phyloP scores from a whole-genome alignment of 2,113 vertebrate genomes.

The Ammodytes dubius region DNA sequence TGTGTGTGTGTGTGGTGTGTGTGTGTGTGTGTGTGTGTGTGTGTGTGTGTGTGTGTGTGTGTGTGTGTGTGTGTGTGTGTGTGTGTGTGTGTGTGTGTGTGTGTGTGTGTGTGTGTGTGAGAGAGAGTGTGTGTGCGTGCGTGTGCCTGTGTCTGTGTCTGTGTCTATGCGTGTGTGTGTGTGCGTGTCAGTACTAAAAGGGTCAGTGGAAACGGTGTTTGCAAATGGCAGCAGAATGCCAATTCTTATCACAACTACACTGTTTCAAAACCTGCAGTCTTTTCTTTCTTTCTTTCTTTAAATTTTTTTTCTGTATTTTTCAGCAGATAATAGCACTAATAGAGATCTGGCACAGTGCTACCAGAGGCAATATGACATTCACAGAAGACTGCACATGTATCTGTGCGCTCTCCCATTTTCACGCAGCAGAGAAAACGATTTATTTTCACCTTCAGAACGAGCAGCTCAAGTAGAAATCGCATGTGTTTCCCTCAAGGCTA shows the following conservation, averaged over 20 bases:
- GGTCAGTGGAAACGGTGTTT: conserved; percentile 43
- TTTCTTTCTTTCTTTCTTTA: background rate
- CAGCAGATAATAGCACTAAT: background rate
- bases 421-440: conserved; percentile 15
- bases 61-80: too few relatives aligned
- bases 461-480: conserved; percentile 57
- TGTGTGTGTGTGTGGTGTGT: conserved; percentile 32
- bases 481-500: conserved; percentile 28
- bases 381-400: conserved; percentile 36
- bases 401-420: conserved; percentile 8
- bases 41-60: conserved; percentile 22
- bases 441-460: conserved; percentile 48
- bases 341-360: background rate
- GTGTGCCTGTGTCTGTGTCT: conserved; percentile 37
- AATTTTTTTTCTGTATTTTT: background rate
- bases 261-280: conserved; percentile 4
- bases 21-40: conserved; percentile 24
- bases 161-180: conserved; percentile 28
- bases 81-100: too few relatives aligned
- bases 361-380: conserved; percentile 49
- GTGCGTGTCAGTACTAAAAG: conserved; percentile 40
- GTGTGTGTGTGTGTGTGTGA: conserved; percentile 10
- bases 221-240: conserved; percentile 36
- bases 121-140: conserved; percentile 18
- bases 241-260: background rate